phyloP scores from a whole-genome alignment of 2,888 invertebrate species.

The Orthosia gracilis region DNA sequence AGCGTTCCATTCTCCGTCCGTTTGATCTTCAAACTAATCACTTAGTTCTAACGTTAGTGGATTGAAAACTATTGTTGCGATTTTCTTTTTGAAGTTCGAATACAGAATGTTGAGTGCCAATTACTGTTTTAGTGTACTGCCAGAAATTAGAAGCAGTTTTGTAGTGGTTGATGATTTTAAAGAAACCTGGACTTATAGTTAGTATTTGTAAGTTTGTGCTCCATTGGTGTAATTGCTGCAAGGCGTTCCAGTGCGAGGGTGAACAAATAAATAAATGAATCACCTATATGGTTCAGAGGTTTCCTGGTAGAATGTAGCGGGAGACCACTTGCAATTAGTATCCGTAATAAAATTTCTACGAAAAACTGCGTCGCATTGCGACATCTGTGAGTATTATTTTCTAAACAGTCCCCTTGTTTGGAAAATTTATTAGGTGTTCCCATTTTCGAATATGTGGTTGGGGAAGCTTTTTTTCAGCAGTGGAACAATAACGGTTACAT shows the following conservation, averaged over 20 bases:
- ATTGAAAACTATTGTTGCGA: slow-evolving; percentile 23
- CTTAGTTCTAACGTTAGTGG: slow-evolving; percentile 39
- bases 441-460: too few relatives aligned
- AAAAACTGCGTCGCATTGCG: background rate
- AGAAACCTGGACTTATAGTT: too few relatives aligned
- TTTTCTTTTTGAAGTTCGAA: slow-evolving; percentile 19
- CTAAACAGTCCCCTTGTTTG: too few relatives aligned
- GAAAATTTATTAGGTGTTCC: too few relatives aligned
- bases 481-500: too few relatives aligned
- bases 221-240: too few relatives aligned
- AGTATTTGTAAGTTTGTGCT: too few relatives aligned
- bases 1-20: slow-evolving; percentile 11
- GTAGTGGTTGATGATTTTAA: too few relatives aligned
- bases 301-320: background rate
- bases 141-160: background rate
- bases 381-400: background rate
- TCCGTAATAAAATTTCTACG: background rate
- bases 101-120: background rate
- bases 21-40: slow-evolving; percentile 49
- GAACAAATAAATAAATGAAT: too few relatives aligned
- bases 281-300: background rate
- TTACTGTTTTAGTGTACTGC: background rate
- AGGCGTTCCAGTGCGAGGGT: too few relatives aligned
- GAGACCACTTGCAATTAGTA: too few relatives aligned
- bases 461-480: too few relatives aligned